Conservation (phyloP, 2,888 invertebrate species). For the Eudemis profundana region DNA sequence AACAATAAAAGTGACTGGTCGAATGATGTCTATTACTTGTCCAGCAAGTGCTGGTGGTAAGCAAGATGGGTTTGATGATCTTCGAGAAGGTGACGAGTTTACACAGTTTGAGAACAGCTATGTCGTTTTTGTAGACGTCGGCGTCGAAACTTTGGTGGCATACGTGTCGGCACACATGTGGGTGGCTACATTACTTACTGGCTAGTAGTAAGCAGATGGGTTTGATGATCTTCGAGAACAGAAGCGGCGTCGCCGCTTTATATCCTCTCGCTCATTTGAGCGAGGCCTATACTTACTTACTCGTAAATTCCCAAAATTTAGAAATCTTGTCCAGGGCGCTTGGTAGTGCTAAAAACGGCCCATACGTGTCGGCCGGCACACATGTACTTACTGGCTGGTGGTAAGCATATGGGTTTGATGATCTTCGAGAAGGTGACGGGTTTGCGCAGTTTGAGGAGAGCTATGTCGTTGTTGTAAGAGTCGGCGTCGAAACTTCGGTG, state of each 20-base stretch:
- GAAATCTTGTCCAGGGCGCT: too few species aligned
- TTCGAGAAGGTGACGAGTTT: constrained; percentile 92
- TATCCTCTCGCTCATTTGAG: too few species aligned
- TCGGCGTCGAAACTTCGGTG: constrained; percentile 94
- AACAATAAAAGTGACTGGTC: constrained; percentile 91
- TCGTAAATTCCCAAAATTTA: too few species aligned
- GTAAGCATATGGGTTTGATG: constrained; percentile 92
- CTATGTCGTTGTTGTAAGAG: constrained; percentile 95
- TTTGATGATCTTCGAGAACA: too few species aligned
- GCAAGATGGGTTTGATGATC: constrained; percentile 91
- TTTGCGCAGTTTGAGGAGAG: constrained; percentile 90
- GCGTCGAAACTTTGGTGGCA: constrained; percentile 93
- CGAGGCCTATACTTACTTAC: too few species aligned
- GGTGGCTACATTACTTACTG: too few species aligned
- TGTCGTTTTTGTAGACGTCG: constrained; percentile 95
- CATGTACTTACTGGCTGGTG: constrained; percentile 88
- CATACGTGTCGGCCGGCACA: too few species aligned
- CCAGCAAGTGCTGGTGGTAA: constrained; percentile 90
- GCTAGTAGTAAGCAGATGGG: too few species aligned
- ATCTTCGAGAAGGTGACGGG: constrained; percentile 91
- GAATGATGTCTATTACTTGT: constrained; percentile 90
- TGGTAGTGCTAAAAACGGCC: too few species aligned
- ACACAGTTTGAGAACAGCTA: constrained; percentile 90
- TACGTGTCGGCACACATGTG: constrained; percentile 93
- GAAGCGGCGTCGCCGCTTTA: too few species aligned